Evolutionary conservation across 1,140 invertebrate genomes (phyloP).

Genomic region (Drosophila athabasca): DNA sequence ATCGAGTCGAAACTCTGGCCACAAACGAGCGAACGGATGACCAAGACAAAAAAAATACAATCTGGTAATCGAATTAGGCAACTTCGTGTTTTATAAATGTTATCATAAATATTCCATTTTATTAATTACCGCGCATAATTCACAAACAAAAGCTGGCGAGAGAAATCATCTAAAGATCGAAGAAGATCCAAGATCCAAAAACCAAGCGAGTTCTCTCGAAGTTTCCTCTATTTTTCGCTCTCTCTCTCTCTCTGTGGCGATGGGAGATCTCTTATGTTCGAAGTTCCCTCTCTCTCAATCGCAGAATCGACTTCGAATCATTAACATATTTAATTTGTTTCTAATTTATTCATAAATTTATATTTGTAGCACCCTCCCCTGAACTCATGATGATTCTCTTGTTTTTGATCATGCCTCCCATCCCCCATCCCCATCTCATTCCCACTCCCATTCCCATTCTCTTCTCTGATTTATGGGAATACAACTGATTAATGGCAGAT

Average conservation of each 20-base stretch:
- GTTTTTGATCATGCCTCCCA: constrained; percentile 42
- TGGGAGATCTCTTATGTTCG: constrained; percentile 20
- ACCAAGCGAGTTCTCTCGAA: constrained; percentile 2
- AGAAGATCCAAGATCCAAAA: constrained; percentile 36
- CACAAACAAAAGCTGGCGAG: constrained; percentile 45
- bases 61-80: constrained; percentile 80
- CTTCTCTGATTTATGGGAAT: constrained; percentile 66
- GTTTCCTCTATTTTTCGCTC: constrained; percentile 25
- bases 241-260: constrained; percentile 11
- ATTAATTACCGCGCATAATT: constrained; percentile 81
- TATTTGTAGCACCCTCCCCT: constrained; percentile 73
- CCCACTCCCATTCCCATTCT: constrained; percentile 21
- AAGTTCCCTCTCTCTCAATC: constrained; percentile 3
- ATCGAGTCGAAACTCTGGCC: not conserved
- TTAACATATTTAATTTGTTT: constrained; percentile 82
- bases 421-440: constrained; percentile 7
- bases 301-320: constrained; percentile 27
- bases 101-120: constrained; percentile 82
- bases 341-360: constrained; percentile 82
- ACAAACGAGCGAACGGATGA: constrained; percentile 37
- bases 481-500: constrained; percentile 73
- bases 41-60: constrained; percentile 40
- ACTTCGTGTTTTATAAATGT: constrained; percentile 82
- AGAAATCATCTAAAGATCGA: constrained; percentile 38
- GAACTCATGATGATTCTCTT: constrained; percentile 20